A percentile compares a stretch with the other conserved stretches of the same genome.
Evolutionary conservation across 2,113 vertebrate species (phyloP).

Genomic region (Euleptes europaea): DNA sequence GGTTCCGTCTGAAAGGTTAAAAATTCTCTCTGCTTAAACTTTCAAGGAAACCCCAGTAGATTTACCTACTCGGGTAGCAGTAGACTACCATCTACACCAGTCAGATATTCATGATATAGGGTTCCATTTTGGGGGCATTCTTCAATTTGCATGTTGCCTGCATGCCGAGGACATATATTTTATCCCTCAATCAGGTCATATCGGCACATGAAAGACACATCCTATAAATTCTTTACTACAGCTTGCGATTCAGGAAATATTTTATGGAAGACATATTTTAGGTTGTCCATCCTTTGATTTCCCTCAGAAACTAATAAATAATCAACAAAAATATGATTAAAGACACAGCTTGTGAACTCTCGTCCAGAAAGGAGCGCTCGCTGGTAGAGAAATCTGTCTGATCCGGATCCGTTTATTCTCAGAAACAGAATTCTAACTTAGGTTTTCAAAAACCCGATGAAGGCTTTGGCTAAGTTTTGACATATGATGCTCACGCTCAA

Average conservation of each 20-base stretch:
- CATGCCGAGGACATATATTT: constrained; percentile 76
- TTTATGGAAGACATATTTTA: constrained; percentile 74
- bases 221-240: constrained; percentile 68
- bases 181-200: constrained; percentile 70
- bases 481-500: constrained; percentile 72
- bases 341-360: constrained; percentile 71
- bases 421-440: constrained; percentile 82
- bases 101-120: constrained; percentile 44
- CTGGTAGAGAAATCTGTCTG: constrained; percentile 74
- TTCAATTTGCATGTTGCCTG: constrained; percentile 79
- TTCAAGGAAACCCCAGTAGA: constrained; percentile 19
- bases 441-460: constrained; percentile 69
- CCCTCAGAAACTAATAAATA: constrained; percentile 81
- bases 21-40: constrained; percentile 24
- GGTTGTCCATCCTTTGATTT: constrained; percentile 75
- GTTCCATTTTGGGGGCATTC: constrained; percentile 74
- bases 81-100: constrained; percentile 32
- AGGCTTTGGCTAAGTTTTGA: constrained; percentile 74
- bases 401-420: constrained; percentile 76
- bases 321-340: constrained; percentile 85
- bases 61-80: constrained; percentile 40
- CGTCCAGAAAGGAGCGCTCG: constrained; percentile 66
- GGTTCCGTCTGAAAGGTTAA: not conserved
- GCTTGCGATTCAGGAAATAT: constrained; percentile 71
- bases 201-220: constrained; percentile 67